phyloP scores from a whole-genome alignment of 1,140 invertebrate species.

The Papilio aristodemus region DNA sequence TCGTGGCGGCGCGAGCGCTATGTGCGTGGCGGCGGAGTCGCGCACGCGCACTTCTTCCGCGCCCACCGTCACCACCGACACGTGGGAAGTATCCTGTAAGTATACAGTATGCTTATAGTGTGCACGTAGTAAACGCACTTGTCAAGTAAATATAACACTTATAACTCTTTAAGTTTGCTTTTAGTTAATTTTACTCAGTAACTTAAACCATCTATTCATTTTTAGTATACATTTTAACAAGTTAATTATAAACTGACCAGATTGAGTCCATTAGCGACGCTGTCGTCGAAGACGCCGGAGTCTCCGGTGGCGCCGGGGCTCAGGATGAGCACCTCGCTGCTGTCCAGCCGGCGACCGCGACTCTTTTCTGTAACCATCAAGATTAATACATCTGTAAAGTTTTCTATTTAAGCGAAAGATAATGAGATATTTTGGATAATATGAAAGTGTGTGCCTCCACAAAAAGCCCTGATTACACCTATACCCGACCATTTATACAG shows the following conservation, averaged over 20 bases:
- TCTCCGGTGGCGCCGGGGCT: constrained; percentile 82
- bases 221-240: too few relatives aligned
- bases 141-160: not conserved
- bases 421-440: too few relatives aligned
- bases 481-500: too few relatives aligned
- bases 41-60: constrained; percentile 87
- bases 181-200: too few relatives aligned
- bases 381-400: too few relatives aligned
- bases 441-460: too few relatives aligned
- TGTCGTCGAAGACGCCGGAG: constrained; percentile 81
- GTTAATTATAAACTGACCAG: too few relatives aligned
- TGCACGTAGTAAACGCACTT: not conserved
- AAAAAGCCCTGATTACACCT: too few relatives aligned
- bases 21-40: constrained; percentile 80
- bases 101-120: too few relatives aligned
- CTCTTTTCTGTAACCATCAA: constrained; percentile 51
- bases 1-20: constrained; percentile 47
- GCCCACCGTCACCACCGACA: constrained; percentile 94
- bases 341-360: constrained; percentile 84
- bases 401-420: too few relatives aligned
- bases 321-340: constrained; percentile 89
- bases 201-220: too few relatives aligned
- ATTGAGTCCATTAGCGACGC: constrained; percentile 65
- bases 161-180: too few relatives aligned
- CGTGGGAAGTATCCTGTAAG: constrained; percentile 88